Conservation (phyloP, 2,888 invertebrate species). For the Esperia sulphurella region DNA sequence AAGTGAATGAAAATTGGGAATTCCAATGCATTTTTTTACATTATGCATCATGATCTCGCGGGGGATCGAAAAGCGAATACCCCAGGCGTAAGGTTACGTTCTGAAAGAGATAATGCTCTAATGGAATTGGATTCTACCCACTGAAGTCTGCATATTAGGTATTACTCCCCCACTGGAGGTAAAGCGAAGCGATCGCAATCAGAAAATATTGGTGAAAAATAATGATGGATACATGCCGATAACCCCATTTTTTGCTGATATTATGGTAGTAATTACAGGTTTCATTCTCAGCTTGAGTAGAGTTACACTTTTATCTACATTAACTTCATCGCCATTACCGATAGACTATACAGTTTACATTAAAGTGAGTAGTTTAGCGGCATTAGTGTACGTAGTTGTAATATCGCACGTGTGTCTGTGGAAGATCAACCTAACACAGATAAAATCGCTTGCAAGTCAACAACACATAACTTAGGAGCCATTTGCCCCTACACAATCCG, state of each 20-base stretch:
- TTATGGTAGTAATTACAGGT: too few relatives aligned
- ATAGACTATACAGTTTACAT: too few relatives aligned
- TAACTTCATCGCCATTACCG: too few relatives aligned
- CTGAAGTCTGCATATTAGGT: slow-evolving; percentile 23
- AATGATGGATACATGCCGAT: too few relatives aligned
- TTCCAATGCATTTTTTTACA: slow-evolving; percentile 29
- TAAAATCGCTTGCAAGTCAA: slow-evolving; percentile 24
- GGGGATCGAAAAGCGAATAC: slow-evolving; percentile 29
- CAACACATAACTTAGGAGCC: slow-evolving; percentile 27
- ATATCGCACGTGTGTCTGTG: not conserved
- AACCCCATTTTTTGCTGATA: too few relatives aligned
- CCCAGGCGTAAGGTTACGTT: slow-evolving; percentile 19
- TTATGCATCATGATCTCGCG: slow-evolving; percentile 13
- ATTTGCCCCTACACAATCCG: slow-evolving; percentile 16
- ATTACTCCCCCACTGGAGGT: too few relatives aligned
- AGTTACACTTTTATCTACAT: too few relatives aligned
- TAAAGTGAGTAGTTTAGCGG: too few relatives aligned
- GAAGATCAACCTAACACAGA: slow-evolving; percentile 16
- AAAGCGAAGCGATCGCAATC: too few relatives aligned
- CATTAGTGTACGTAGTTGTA: too few relatives aligned
- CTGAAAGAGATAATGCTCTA: slow-evolving; percentile 36
- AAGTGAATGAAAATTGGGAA: slow-evolving; percentile 11
- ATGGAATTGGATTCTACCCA: slow-evolving; percentile 43
- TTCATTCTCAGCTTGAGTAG: too few relatives aligned
- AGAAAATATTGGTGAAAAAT: not conserved